phyloP scores from a whole-genome alignment of 2,888 invertebrate species.

The Galerucella calmariensis region DNA sequence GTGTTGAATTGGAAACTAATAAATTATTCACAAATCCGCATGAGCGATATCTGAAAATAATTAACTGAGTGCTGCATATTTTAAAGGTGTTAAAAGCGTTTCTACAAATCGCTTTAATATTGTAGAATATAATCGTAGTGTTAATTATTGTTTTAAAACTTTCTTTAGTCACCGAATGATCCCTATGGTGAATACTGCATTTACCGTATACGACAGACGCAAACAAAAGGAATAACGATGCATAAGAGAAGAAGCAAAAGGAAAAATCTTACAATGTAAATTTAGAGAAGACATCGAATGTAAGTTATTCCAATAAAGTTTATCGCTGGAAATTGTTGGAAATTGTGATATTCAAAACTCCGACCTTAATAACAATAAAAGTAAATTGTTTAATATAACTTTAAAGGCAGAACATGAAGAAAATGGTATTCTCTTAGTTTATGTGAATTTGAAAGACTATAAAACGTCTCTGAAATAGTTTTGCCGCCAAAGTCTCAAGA shows the following conservation, averaged over 20 bases:
- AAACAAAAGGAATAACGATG: too few species aligned
- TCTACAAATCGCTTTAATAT: not conserved
- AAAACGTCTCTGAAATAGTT: not conserved
- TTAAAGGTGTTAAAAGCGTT: constrained; percentile 1
- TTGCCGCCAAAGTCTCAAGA: not conserved
- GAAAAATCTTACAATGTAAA: too few species aligned
- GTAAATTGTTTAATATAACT: too few species aligned
- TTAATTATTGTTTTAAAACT: not conserved
- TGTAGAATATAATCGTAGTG: not conserved
- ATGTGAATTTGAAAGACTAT: not conserved
- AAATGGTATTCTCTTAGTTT: not conserved
- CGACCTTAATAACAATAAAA: too few species aligned
- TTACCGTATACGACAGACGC: too few species aligned
- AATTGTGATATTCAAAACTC: too few species aligned
- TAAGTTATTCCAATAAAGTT: too few species aligned
- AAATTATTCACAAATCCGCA: not conserved
- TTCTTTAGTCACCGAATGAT: too few species aligned
- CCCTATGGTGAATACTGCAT: too few species aligned
- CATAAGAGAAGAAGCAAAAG: too few species aligned
- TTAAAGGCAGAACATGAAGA: not conserved
- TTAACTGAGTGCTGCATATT: not conserved
- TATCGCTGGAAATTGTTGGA: too few species aligned
- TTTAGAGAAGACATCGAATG: too few species aligned
- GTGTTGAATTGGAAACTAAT: not conserved
- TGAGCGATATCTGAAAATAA: not conserved